Evolutionary conservation across 2,797 vertebrate species (phyloP).

Genomic region (Myoxocephalus aenaeus): DNA sequence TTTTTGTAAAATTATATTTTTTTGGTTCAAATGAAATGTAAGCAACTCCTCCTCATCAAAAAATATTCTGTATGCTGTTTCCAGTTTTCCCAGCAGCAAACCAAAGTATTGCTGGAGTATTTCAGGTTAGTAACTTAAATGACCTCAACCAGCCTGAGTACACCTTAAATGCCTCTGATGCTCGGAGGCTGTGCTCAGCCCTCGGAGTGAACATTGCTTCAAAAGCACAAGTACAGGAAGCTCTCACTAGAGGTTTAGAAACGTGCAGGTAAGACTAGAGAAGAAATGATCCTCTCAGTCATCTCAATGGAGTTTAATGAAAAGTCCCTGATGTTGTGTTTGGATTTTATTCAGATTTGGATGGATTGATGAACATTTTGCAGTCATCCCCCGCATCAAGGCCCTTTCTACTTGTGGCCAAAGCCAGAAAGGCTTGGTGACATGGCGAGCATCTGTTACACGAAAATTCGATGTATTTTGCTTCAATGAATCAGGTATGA

Average conservation of each 20-base stretch:
- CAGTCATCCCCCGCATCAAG: constrained; percentile 79
- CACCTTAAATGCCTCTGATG: constrained; percentile 76
- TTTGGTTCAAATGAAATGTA: not conserved
- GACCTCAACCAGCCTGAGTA: constrained; percentile 54
- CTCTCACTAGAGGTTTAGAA: constrained; percentile 75
- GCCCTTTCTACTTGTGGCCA: constrained; percentile 69
- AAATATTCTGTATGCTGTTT: constrained; percentile 15
- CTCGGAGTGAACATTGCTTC: constrained; percentile 78
- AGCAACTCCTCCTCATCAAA: not conserved
- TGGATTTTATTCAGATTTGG: constrained; percentile 73
- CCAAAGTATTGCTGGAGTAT: constrained; percentile 74
- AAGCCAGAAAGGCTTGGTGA: constrained; percentile 72
- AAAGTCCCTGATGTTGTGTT: not conserved
- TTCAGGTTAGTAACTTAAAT: constrained; percentile 63
- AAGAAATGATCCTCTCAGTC: not conserved
- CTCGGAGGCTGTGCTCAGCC: constrained; percentile 70
- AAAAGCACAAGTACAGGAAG: constrained; percentile 73
- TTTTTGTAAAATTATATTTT: not conserved
- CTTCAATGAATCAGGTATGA: constrained; percentile 82
- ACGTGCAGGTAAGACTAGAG: constrained; percentile 81
- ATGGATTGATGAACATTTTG: constrained; percentile 84
- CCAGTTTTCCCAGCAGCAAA: constrained; percentile 72
- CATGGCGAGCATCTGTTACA: constrained; percentile 68
- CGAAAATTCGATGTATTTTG: constrained; percentile 83
- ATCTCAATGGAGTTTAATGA: not conserved